phyloP scores from a whole-genome alignment of 2,113 vertebrate species.

The Neodontobutis hainanensis region DNA sequence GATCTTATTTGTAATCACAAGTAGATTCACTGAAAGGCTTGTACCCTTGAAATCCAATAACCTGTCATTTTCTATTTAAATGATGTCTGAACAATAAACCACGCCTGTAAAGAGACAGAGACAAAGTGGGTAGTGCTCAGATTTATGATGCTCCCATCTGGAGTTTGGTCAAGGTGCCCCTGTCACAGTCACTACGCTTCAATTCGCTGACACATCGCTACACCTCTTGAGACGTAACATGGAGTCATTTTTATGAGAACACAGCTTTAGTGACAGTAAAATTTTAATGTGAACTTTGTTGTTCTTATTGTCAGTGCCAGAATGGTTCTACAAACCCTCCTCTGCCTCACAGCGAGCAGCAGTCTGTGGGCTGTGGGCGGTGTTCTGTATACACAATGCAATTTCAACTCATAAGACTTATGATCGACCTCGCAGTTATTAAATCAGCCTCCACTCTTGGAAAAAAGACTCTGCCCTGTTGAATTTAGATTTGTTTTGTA shows the following conservation, averaged over 20 bases:
- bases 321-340: not conserved
- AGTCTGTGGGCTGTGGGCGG: constrained; percentile 42
- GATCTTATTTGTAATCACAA: constrained; percentile 30
- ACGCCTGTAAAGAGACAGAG: constrained; percentile 25
- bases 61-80: constrained; percentile 37
- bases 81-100: constrained; percentile 41
- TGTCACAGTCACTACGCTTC: constrained; percentile 34
- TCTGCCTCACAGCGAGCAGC: constrained; percentile 18
- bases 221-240: constrained; percentile 25
- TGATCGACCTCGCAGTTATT: constrained; percentile 52
- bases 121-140: constrained; percentile 18
- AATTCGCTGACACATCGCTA: constrained; percentile 12
- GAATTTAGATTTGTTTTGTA: constrained; percentile 15
- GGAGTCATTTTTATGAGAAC: constrained; percentile 18
- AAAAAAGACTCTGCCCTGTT: constrained; percentile 6
- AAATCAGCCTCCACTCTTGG: constrained; percentile 45
- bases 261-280: constrained; percentile 1
- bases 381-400: constrained; percentile 36
- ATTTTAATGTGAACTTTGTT: constrained; percentile 2
- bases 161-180: constrained; percentile 59
- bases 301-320: not conserved
- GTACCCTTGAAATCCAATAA: constrained; percentile 39
- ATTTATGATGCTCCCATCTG: constrained; percentile 56
- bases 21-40: constrained; percentile 2
- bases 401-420: constrained; percentile 44